phyloP scores from a whole-genome alignment of 2,797 vertebrate genomes.

The Morelia viridis region DNA sequence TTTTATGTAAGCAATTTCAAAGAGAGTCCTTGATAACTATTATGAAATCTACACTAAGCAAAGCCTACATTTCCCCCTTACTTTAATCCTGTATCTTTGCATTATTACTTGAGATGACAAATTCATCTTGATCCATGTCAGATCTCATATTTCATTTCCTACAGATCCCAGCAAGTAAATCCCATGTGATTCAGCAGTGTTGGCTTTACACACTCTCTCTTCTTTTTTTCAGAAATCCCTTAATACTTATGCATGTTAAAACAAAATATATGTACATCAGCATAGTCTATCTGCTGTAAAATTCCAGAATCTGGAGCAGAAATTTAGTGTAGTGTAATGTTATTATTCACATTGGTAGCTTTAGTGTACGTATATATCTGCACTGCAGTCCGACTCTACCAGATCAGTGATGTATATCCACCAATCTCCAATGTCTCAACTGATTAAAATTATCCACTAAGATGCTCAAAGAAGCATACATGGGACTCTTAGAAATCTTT shows the following conservation, averaged over 20 bases:
- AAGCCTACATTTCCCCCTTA: slow-evolving; percentile 12
- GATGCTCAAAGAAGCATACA: neutral
- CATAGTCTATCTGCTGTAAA: neutral
- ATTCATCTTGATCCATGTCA: neutral
- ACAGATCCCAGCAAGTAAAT: neutral
- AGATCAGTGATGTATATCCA: neutral
- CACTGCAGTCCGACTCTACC: neutral
- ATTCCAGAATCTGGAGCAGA: neutral
- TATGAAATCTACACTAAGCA: neutral
- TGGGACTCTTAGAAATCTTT: neutral
- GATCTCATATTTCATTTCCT: slow-evolving; percentile 33
- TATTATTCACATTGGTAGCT: neutral
- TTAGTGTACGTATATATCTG: neutral
- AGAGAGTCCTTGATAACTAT: neutral
- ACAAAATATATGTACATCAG: neutral
- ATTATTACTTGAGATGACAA: slow-evolving; percentile 20
- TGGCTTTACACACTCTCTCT: neutral
- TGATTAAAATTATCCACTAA: neutral
- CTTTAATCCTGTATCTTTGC: slow-evolving; percentile 27
- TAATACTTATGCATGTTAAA: slow-evolving; percentile 6
- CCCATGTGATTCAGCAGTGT: neutral
- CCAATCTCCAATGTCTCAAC: neutral
- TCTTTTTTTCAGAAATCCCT: neutral
- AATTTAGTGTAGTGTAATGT: neutral
- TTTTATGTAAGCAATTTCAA: neutral